Conservation (phyloP, 2,888 invertebrate genomes). For the Chloroclysta siterata region DNA sequence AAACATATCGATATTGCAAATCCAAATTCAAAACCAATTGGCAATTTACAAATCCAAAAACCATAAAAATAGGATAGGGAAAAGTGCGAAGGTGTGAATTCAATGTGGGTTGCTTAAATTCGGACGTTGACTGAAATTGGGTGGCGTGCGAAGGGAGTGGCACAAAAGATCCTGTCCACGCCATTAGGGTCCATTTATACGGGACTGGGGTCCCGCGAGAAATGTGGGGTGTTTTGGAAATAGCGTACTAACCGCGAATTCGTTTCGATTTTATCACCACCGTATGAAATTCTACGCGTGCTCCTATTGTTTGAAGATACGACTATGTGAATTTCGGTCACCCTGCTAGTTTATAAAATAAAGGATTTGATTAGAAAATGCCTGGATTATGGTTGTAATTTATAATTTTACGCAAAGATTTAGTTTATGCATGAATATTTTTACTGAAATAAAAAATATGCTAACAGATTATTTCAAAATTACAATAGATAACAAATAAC, state of each 20-base stretch:
- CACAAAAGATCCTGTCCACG: constrained; percentile 58
- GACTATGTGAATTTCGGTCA: constrained; percentile 20
- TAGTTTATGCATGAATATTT: no score
- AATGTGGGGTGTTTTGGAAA: constrained; percentile 59
- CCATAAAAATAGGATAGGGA: constrained; percentile 32
- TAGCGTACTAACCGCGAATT: constrained; percentile 49
- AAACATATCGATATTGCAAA: not conserved
- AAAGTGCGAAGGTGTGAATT: constrained; percentile 56
- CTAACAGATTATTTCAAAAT: no score
- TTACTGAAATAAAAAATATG: no score
- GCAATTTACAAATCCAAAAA: constrained; percentile 21
- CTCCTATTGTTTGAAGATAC: constrained; percentile 27
- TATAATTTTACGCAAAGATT: not conserved
- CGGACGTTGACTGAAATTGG: constrained; percentile 56
- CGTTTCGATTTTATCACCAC: constrained; percentile 37
- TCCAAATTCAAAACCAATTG: constrained; percentile 12
- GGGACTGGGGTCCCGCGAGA: constrained; percentile 53
- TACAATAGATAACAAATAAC: no score
- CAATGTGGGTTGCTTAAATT: constrained; percentile 56
- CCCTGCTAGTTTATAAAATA: constrained; percentile 24
- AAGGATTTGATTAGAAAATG: constrained; percentile 9
- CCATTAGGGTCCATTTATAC: constrained; percentile 75
- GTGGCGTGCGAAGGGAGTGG: constrained; percentile 48
- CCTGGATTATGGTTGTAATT: constrained; percentile 11
- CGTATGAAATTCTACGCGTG: constrained; percentile 20